phyloP scores from a whole-genome alignment of 2,113 vertebrate genomes.

The Neopipo cinnamomea region DNA sequence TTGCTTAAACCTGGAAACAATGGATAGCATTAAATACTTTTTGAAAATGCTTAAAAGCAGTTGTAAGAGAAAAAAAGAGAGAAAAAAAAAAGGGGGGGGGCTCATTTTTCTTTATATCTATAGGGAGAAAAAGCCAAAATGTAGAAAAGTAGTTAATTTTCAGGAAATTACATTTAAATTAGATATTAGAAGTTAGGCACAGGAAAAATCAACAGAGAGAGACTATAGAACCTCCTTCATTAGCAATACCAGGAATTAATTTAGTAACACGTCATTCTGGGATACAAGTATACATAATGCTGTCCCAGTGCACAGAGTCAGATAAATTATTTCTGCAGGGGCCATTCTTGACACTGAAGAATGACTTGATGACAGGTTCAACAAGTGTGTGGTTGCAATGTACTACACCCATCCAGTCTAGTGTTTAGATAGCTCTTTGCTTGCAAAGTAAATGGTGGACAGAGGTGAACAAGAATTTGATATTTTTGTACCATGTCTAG shows the following conservation, averaged over 20 bases:
- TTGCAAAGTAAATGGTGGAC: neutral
- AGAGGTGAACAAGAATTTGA: neutral
- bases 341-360: neutral
- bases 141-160: slow-evolving; percentile 19
- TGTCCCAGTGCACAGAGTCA: neutral
- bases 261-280: neutral
- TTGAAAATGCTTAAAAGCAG: neutral
- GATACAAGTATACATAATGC: neutral
- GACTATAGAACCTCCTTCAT: neutral
- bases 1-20: neutral
- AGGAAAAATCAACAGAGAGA: neutral
- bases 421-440: neutral
- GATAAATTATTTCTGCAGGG: neutral
- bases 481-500: neutral
- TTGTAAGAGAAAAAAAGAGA: neutral
- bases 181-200: neutral
- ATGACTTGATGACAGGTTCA: neutral
- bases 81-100: rapidly evolving
- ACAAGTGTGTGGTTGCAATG: neutral
- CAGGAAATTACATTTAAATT: slow-evolving; percentile 39
- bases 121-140: neutral
- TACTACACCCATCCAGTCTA: neutral
- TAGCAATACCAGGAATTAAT: neutral
- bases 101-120: slow-evolving; percentile 7
- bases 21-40: neutral